phyloP scores from a whole-genome alignment of 2,888 invertebrate species.

The Laothoe populi region DNA sequence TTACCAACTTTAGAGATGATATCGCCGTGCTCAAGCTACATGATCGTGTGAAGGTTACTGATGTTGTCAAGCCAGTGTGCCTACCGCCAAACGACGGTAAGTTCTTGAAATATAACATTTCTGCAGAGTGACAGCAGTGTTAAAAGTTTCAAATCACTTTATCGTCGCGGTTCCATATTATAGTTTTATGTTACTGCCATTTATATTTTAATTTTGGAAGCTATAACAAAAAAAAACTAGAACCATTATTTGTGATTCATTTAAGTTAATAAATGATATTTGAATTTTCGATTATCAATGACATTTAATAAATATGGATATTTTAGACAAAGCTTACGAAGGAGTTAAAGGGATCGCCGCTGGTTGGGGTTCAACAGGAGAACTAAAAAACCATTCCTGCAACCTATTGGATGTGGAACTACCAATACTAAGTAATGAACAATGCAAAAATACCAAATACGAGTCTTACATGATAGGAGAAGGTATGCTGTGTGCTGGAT shows the following conservation, averaged over 20 bases:
- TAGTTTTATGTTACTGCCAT: no score
- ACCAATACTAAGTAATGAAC: slow-evolving; percentile 87
- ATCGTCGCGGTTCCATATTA: no score
- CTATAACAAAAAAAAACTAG: no score
- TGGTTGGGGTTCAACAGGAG: slow-evolving; percentile 94
- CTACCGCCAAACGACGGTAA: slow-evolving; percentile 88
- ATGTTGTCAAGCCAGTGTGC: slow-evolving; percentile 92
- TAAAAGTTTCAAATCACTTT: no score
- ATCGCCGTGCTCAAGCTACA: slow-evolving; percentile 92
- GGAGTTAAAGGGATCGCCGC: slow-evolving; percentile 90
- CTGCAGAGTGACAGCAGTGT: no score
- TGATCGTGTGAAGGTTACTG: slow-evolving; percentile 90
- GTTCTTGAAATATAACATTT: slow-evolving; percentile 15
- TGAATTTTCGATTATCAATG: no score
- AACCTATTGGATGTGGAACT: slow-evolving; percentile 92
- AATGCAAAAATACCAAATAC: slow-evolving; percentile 90
- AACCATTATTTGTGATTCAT: not conserved
- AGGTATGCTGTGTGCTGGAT: slow-evolving; percentile 94
- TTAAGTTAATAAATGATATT: no score
- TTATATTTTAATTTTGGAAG: no score
- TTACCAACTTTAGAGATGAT: slow-evolving; percentile 93
- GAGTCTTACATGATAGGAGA: slow-evolving; percentile 92
- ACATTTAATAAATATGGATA: not conserved
- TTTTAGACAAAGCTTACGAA: slow-evolving; percentile 72
- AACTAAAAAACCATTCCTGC: slow-evolving; percentile 93